phyloP scores from a whole-genome alignment of 2,888 invertebrate genomes.

The Steinernema carpocapsae region DNA sequence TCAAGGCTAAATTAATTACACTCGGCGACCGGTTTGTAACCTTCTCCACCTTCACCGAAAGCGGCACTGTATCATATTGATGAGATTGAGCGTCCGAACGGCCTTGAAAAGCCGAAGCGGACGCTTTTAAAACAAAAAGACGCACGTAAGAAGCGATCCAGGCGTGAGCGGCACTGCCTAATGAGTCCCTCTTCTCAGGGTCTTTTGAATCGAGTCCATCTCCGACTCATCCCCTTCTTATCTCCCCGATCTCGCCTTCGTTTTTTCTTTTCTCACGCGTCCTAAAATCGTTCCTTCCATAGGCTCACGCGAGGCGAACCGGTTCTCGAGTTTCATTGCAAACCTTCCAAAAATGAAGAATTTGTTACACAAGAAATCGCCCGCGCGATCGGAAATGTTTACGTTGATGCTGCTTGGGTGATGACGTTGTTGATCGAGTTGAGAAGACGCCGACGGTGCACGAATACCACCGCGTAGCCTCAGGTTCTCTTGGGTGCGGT shows the following conservation, averaged over 20 bases:
- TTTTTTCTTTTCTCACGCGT: neutral
- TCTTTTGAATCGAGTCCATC: neutral
- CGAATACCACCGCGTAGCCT: neutral
- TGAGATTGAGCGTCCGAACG: neutral
- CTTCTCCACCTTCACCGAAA: slow-evolving; percentile 3
- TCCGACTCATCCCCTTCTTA: neutral
- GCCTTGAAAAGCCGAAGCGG: neutral
- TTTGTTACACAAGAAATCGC: slow-evolving; percentile 1
- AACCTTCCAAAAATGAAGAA: neutral
- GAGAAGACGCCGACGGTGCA: neutral
- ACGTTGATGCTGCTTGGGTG: neutral
- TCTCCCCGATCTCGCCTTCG: neutral
- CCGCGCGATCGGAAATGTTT: slow-evolving; percentile 25
- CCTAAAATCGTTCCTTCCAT: slow-evolving; percentile 15
- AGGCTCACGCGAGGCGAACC: slow-evolving; percentile 11
- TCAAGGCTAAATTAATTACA: slow-evolving; percentile 30
- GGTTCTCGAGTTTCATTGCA: slow-evolving; percentile 20
- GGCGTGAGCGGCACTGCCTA: neutral
- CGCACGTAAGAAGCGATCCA: neutral
- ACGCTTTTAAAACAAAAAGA: neutral
- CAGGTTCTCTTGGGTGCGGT: neutral
- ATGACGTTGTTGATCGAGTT: too few relatives aligned
- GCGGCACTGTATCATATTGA: slow-evolving; percentile 24
- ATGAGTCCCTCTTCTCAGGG: neutral
- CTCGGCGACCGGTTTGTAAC: slow-evolving; percentile 11